phyloP scores from a whole-genome alignment of 2,888 invertebrate species.

The Drosophila macrothrix region DNA sequence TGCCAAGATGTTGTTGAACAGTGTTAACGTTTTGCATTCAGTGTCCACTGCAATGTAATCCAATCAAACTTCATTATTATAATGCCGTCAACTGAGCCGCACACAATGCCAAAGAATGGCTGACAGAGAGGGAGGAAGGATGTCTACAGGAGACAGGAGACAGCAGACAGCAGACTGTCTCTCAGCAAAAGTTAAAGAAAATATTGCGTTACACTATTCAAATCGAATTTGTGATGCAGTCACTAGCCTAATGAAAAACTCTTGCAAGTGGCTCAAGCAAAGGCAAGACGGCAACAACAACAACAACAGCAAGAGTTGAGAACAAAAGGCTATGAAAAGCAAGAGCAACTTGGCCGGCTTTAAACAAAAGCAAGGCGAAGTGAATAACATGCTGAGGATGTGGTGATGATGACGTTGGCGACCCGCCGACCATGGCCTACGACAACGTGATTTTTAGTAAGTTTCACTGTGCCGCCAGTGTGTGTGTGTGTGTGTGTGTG shows the following conservation, averaged over 20 bases:
- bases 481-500: neutral
- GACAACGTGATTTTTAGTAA: slow-evolving; percentile 79
- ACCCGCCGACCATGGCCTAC: slow-evolving; percentile 80
- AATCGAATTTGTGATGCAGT: slow-evolving; percentile 74
- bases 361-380: slow-evolving; percentile 72
- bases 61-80: slow-evolving; percentile 78
- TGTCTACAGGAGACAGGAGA: neutral
- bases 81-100: slow-evolving; percentile 73
- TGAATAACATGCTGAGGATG: slow-evolving; percentile 69
- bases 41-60: slow-evolving; percentile 76
- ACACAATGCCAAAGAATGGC: slow-evolving; percentile 51
- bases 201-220: slow-evolving; percentile 72
- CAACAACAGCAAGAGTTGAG: slow-evolving; percentile 11
- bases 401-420: slow-evolving; percentile 61
- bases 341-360: slow-evolving; percentile 50
- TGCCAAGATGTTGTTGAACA: slow-evolving; percentile 62
- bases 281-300: slow-evolving; percentile 14
- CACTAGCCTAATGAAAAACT: slow-evolving; percentile 35
- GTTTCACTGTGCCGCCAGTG: slow-evolving; percentile 45
- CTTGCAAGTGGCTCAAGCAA: slow-evolving; percentile 49
- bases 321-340: slow-evolving; percentile 13
- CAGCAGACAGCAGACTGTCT: slow-evolving; percentile 9
- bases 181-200: slow-evolving; percentile 63
- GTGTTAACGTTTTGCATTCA: slow-evolving; percentile 77
- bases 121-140: slow-evolving; percentile 4